Percentiles rank a stretch among this genome's conserved stretches.
phyloP scores from a whole-genome alignment of 2,113 vertebrate species.

The Upupa epops region DNA sequence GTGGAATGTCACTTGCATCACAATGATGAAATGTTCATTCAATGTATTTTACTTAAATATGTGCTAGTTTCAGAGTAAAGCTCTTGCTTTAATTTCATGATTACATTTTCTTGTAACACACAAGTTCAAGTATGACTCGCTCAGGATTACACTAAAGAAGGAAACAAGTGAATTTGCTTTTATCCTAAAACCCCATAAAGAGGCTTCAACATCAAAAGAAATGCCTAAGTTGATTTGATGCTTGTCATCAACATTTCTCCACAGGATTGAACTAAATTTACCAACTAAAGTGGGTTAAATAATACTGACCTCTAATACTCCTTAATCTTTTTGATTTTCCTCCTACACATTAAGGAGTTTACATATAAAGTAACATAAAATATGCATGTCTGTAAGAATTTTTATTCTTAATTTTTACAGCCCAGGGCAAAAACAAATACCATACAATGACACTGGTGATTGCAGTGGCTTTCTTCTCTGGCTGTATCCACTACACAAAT shows the following conservation, averaged over 20 bases:
- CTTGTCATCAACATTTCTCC: slow-evolving; percentile 61
- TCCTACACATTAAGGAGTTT: slow-evolving; percentile 52
- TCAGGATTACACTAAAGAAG: slow-evolving; percentile 57
- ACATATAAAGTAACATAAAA: slow-evolving; percentile 45
- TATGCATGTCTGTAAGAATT: slow-evolving; percentile 20
- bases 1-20: not conserved
- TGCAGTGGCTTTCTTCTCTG: not conserved
- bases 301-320: slow-evolving; percentile 66
- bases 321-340: slow-evolving; percentile 65
- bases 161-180: slow-evolving; percentile 54
- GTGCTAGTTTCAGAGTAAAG: not conserved
- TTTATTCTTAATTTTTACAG: slow-evolving; percentile 16
- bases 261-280: slow-evolving; percentile 58
- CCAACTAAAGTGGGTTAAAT: slow-evolving; percentile 66
- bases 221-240: slow-evolving; percentile 63
- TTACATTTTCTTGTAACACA: slow-evolving; percentile 44
- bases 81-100: slow-evolving; percentile 30
- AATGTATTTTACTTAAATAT: not conserved
- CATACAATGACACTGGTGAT: not conserved
- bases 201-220: slow-evolving; percentile 71
- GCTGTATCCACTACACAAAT: not conserved
- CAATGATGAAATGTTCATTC: not conserved
- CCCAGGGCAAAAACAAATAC: not conserved
- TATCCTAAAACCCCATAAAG: slow-evolving; percentile 65
- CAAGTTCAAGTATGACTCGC: slow-evolving; percentile 36